A percentile compares a stretch with the other conserved stretches of the same genome.
Evolutionary conservation across 2,113 vertebrate genomes (phyloP).

Genomic region (Columba livia): DNA sequence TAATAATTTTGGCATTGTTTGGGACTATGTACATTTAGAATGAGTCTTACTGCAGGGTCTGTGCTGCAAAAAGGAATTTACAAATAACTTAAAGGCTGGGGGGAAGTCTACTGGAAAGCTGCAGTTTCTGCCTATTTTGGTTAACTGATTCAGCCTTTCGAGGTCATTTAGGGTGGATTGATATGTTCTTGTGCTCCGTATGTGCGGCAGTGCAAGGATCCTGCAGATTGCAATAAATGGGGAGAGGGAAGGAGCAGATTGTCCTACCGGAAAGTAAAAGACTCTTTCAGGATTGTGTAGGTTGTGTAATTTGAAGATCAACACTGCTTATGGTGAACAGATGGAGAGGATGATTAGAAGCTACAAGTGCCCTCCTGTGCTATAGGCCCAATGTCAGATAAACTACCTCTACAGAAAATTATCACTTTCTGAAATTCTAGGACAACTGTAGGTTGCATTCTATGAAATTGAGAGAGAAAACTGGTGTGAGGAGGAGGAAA

Average conservation of each 20-base stretch:
- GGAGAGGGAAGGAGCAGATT: slow-evolving; percentile 61
- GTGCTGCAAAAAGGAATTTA: not conserved
- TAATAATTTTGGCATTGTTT: not conserved
- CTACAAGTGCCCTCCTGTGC: slow-evolving; percentile 55
- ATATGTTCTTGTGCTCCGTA: slow-evolving; percentile 41
- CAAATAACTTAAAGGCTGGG: not conserved
- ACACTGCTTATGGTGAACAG: slow-evolving; percentile 68
- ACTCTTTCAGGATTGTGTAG: slow-evolving; percentile 63
- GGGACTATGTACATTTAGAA: accelerated
- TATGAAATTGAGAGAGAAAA: slow-evolving; percentile 57
- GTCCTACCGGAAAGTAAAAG: slow-evolving; percentile 60
- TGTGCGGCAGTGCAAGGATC: not conserved
- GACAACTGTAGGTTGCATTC: slow-evolving; percentile 63
- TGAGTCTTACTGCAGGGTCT: not conserved
- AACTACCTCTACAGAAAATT: slow-evolving; percentile 57
- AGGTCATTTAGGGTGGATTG: slow-evolving; percentile 44
- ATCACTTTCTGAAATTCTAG: slow-evolving; percentile 63
- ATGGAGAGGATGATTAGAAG: slow-evolving; percentile 70
- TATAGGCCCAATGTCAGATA: slow-evolving; percentile 58
- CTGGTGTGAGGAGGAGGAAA: slow-evolving; percentile 57
- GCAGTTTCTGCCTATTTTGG: slow-evolving; percentile 17
- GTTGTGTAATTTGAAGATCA: slow-evolving; percentile 69
- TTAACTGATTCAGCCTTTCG: slow-evolving; percentile 34
- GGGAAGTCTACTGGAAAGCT: not conserved
- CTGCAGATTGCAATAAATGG: slow-evolving; percentile 21